Conservation (phyloP, 1,140 invertebrate genomes). For the Caenorhabditis brenneri region DNA sequence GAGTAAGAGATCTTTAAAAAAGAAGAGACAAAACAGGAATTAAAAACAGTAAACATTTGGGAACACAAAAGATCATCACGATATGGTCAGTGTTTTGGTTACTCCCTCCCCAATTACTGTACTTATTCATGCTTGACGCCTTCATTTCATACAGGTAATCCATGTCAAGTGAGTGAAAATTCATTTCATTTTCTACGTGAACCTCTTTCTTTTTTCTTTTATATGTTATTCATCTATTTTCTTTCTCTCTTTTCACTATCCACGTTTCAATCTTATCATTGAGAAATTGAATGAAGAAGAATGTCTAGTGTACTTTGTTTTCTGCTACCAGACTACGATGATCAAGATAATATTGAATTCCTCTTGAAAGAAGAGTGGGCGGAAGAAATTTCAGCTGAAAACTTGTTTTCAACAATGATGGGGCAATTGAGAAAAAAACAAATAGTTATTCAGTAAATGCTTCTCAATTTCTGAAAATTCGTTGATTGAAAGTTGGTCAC, state of each 20-base stretch:
- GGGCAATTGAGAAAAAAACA: too few relatives aligned
- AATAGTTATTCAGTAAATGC: too few relatives aligned
- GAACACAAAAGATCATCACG: neutral
- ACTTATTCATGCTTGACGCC: conserved; percentile 15
- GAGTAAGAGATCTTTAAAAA: neutral
- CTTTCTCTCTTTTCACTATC: neutral
- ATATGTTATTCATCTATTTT: neutral
- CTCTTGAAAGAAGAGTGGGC: neutral
- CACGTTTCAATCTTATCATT: neutral
- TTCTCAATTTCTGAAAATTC: too few relatives aligned
- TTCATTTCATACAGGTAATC: neutral
- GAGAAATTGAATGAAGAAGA: neutral
- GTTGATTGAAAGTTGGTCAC: too few relatives aligned
- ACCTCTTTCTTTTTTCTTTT: neutral
- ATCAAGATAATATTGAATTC: neutral
- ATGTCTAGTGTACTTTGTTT: neutral
- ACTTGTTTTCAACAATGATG: neutral
- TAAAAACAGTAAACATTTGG: neutral
- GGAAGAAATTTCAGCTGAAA: neutral
- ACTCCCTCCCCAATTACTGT: neutral
- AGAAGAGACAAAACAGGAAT: neutral
- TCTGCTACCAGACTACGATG: neutral
- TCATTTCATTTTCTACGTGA: neutral
- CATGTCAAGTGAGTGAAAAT: neutral
- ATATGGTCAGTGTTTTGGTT: neutral